phyloP scores from a whole-genome alignment of 2,113 vertebrate genomes.

The Penelope pileata region DNA sequence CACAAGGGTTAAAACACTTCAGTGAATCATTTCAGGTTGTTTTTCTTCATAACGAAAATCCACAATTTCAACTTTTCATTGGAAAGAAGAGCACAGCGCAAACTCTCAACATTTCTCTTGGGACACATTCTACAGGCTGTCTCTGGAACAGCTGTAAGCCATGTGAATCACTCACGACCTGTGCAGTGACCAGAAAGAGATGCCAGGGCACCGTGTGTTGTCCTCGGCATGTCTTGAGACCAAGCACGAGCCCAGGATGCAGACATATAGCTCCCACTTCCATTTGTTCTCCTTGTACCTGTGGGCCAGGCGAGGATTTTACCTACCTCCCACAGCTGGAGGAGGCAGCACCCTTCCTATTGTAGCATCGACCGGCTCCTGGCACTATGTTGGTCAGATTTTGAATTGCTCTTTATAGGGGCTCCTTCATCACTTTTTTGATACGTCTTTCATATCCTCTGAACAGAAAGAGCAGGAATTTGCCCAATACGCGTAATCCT shows the following conservation, averaged over 20 bases:
- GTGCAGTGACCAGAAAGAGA: background rate
- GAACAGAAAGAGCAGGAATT: background rate
- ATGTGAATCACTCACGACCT: background rate
- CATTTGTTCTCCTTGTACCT: background rate
- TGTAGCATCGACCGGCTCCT: background rate
- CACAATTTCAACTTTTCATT: background rate
- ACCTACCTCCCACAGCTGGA: background rate
- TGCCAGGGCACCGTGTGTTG: background rate
- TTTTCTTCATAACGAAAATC: background rate
- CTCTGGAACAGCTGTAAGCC: background rate
- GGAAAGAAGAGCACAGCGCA: background rate
- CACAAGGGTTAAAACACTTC: background rate
- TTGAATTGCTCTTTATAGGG: background rate
- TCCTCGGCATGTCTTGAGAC: background rate
- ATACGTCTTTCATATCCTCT: background rate
- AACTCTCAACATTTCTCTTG: background rate
- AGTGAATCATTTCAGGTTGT: background rate
- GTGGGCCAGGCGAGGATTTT: rapidly evolving
- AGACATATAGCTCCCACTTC: background rate
- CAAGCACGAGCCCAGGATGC: background rate
- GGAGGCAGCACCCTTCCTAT: background rate
- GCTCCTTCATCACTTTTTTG: background rate
- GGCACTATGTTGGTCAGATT: background rate
- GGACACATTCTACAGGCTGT: background rate
- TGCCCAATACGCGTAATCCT: background rate